A percentile compares a stretch with the other conserved stretches of the same genome.
phyloP scores from a whole-genome alignment of 2,113 vertebrate genomes.

The Eulemur macaco region DNA sequence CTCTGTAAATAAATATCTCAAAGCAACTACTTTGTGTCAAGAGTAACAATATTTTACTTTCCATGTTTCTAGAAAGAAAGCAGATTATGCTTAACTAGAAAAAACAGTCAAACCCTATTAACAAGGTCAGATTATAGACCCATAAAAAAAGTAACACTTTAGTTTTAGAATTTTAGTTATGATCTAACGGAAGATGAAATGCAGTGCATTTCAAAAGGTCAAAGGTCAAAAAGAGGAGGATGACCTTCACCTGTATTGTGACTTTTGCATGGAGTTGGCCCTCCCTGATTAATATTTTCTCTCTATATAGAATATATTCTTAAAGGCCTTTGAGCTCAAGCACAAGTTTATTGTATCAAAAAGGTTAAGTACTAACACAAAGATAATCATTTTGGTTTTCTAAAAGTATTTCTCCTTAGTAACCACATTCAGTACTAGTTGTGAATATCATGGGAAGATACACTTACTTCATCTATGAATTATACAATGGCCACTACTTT shows the following conservation, averaged over 20 bases:
- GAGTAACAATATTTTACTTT: neutral
- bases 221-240: neutral
- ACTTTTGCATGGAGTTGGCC: neutral
- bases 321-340: neutral
- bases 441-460: neutral
- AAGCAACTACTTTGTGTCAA: neutral
- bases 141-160: neutral
- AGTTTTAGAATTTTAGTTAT: neutral
- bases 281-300: neutral
- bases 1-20: neutral
- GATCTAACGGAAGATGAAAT: neutral
- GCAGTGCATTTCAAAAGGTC: neutral
- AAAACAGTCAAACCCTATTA: neutral
- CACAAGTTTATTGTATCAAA: neutral
- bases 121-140: neutral
- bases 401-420: neutral
- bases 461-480: neutral
- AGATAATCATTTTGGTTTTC: neutral
- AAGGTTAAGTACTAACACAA: neutral
- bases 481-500: neutral
- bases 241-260: neutral
- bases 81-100: neutral
- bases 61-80: neutral
- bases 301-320: neutral
- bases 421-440: neutral